These are phyloP conservation scores for Dryadula phaetusa DNA, from an alignment of 2,888 invertebrate genomes.

Conservation along the genomic window DNA sequence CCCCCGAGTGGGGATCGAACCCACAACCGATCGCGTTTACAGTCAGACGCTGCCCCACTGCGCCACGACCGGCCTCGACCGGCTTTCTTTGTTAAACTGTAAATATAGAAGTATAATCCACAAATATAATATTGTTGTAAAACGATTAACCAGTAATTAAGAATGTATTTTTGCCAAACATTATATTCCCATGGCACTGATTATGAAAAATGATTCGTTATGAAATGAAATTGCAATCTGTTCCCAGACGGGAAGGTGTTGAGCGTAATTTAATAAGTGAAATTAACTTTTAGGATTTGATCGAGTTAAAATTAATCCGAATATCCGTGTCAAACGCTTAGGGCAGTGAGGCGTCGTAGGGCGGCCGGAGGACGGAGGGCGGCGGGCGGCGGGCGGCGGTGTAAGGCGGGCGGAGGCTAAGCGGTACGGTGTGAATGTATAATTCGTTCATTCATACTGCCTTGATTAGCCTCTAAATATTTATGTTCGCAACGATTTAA, in stretches of 20 bases:
- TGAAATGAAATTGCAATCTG: slow-evolving; percentile 3
- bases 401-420: not conserved
- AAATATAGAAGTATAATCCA: too few species aligned
- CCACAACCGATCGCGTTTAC: too few species aligned
- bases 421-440: slow-evolving; percentile 20
- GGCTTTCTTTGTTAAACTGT: too few species aligned
- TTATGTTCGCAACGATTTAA: slow-evolving; percentile 23
- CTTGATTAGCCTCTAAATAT: slow-evolving; percentile 33
- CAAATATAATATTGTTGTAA: too few species aligned
- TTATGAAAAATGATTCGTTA: not conserved
- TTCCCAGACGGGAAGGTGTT: slow-evolving; percentile 18
- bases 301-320: slow-evolving; percentile 26
- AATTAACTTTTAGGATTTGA: slow-evolving; percentile 21
- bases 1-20: too few species aligned
- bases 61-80: too few species aligned
- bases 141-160: too few species aligned
- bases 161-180: not conserved
- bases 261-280: slow-evolving; percentile 22
- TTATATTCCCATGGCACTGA: not conserved
- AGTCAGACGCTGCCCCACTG: too few species aligned
- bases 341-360: slow-evolving; percentile 1
- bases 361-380: not conserved
- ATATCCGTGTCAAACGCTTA: slow-evolving; percentile 30
- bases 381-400: not conserved
- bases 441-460: slow-evolving; percentile 31